Percentiles rank a stretch among this genome's conserved stretches.
Conservation (phyloP, 2,888 invertebrate genomes). For the Julus scanicus region DNA sequence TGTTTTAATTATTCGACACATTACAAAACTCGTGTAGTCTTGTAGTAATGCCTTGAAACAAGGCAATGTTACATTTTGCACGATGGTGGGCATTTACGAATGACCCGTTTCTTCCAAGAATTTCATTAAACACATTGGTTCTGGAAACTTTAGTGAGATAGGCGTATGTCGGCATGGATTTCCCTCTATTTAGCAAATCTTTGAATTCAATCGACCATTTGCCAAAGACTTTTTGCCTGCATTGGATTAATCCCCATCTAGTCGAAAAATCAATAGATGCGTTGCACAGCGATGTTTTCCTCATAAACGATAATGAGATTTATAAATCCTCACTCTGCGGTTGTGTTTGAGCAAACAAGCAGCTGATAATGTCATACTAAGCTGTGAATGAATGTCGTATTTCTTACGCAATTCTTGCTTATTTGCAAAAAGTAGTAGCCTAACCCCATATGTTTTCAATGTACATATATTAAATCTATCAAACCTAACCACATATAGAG, state of each 20-base stretch:
- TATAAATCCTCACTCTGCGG: constrained; percentile 48
- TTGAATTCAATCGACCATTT: constrained; percentile 42
- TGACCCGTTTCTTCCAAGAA: constrained; percentile 1
- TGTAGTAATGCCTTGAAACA: no score
- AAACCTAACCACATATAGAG: neutral
- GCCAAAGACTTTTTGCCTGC: constrained; percentile 30
- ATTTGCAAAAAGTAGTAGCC: constrained; percentile 28
- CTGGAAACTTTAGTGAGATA: neutral
- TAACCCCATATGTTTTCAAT: neutral
- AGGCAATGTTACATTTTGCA: no score
- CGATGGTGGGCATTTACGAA: neutral
- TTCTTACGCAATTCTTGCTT: constrained; percentile 33
- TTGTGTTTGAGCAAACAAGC: constrained; percentile 38
- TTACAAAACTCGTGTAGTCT: no score
- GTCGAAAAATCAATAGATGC: constrained; percentile 41
- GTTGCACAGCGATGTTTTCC: constrained; percentile 43
- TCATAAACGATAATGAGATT: constrained; percentile 50
- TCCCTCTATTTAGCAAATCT: constrained; percentile 30
- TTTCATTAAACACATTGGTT: constrained; percentile 4
- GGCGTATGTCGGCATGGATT: neutral
- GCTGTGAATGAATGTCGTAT: constrained; percentile 47
- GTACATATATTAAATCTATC: neutral
- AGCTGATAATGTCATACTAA: constrained; percentile 48
- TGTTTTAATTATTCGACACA: no score
- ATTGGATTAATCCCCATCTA: constrained; percentile 39